phyloP scores from a whole-genome alignment of 2,797 vertebrate genomes.

The Paedocypris micromegethes region DNA sequence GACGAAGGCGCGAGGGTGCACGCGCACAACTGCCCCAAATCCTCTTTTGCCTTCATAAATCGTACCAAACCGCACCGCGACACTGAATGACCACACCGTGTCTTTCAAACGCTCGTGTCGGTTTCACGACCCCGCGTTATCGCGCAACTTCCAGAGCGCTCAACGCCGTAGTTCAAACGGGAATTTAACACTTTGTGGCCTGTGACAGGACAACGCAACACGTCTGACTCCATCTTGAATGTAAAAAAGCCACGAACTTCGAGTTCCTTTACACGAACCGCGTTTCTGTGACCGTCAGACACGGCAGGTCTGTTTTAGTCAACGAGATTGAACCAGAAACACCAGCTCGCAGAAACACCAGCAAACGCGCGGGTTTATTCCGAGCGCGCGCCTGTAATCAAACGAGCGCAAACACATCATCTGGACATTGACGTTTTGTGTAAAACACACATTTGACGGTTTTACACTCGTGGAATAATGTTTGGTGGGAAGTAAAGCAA shows the following conservation, averaged over 20 bases:
- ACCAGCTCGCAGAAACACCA: neutral
- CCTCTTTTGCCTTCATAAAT: neutral
- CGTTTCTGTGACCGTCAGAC: neutral
- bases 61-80: no score
- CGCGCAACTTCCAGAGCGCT: slow-evolving; percentile 31
- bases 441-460: neutral
- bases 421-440: neutral
- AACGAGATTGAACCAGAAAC: neutral
- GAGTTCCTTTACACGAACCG: slow-evolving; percentile 24
- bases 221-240: slow-evolving; percentile 76
- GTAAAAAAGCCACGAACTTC: slow-evolving; percentile 53
- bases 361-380: neutral
- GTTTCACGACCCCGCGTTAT: neutral
- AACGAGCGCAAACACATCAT: neutral
- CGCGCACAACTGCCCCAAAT: neutral
- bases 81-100: no score
- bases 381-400: no score
- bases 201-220: slow-evolving; percentile 43
- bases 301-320: no score
- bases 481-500: slow-evolving; percentile 19
- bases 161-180: slow-evolving; percentile 43
- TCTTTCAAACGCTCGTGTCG: no score
- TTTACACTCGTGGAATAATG: slow-evolving; percentile 23
- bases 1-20: no score
- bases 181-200: slow-evolving; percentile 64